Base-by-base conservation (phyloP, 2,888 invertebrate species). In the Protonemura montana region DNA sequence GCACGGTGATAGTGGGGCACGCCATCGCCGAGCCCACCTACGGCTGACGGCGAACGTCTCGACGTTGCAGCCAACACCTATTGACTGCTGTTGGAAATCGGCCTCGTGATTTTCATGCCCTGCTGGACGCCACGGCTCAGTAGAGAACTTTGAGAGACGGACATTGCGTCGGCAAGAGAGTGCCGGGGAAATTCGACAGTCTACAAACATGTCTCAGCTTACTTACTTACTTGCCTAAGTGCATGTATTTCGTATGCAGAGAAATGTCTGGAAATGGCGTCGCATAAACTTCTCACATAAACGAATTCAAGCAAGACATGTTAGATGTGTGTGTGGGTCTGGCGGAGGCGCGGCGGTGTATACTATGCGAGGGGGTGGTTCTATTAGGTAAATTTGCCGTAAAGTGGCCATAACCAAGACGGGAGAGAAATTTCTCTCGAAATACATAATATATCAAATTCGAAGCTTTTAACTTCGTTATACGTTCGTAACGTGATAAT, bases 381-480 rank as follows among this genome's bases (percentile, higher is more conserved):
- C 78, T 78, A 78, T 78, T 78, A 78, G 27, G 78, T 10, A 78
- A 78, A 26, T 78, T 7, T 78, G n/a, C 26, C 78, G 28, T 78
- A 28, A 78, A 27, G 28, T 78, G 28, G 26, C 28, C 26, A 27
- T 27, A 25, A 78, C 78, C 78, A 78, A 26, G 78, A 28, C 26
- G 78, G 78, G 78, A 78, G 78, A 78, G 78, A 78, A 78, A 78
- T 78, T 78, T 78, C 27, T 78, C 27, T 78, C 59, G 21, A 59
- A 59, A 78, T 80, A 29, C 81, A 81, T 81, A 29, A 30, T 30
- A 6, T 83, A 35, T 41, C 41, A 83, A 83, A 83, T 41, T 83
- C 41, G 41, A 21, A 83, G 35, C 82, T 28, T 84, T 84, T n/a
- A 84, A 84, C 84, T 84, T 84, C 28, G 84, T 84, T 84, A 84